These are phyloP conservation scores for Girardia tigrina DNA, from an alignment of 2,888 invertebrate species.

Conservation along the genomic window DNA sequence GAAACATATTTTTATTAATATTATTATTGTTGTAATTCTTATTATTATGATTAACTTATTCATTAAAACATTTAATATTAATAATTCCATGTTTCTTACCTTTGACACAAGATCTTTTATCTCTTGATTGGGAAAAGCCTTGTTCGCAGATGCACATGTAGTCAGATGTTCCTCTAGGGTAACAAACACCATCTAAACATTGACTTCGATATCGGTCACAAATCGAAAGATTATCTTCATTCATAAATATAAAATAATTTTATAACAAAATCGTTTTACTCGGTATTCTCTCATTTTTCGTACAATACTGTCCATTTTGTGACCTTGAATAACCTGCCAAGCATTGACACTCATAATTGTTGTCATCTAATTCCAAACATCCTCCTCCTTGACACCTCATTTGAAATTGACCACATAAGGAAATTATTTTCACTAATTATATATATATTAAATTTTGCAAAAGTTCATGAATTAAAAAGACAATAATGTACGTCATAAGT, in stretches of 20 bases:
- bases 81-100: too few relatives aligned
- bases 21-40: too few relatives aligned
- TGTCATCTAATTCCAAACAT: not conserved
- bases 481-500: too few relatives aligned
- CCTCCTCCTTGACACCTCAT: not conserved
- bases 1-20: too few relatives aligned
- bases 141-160: not conserved
- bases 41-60: too few relatives aligned
- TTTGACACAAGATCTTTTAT: not conserved
- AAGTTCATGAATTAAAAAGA: too few relatives aligned
- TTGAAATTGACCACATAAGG: not conserved
- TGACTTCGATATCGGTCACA: not conserved
- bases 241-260: too few relatives aligned
- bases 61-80: too few relatives aligned
- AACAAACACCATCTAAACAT: not conserved
- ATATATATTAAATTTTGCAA: too few relatives aligned
- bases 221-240: not conserved
- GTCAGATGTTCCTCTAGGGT: not conserved
- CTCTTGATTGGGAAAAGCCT: not conserved
- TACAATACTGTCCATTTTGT: not conserved
- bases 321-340: not conserved
- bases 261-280: not conserved
- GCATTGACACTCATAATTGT: not conserved
- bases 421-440: not conserved
- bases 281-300: not conserved